phyloP scores from a whole-genome alignment of 1,140 invertebrate species.

The Drosophila ogumai region DNA sequence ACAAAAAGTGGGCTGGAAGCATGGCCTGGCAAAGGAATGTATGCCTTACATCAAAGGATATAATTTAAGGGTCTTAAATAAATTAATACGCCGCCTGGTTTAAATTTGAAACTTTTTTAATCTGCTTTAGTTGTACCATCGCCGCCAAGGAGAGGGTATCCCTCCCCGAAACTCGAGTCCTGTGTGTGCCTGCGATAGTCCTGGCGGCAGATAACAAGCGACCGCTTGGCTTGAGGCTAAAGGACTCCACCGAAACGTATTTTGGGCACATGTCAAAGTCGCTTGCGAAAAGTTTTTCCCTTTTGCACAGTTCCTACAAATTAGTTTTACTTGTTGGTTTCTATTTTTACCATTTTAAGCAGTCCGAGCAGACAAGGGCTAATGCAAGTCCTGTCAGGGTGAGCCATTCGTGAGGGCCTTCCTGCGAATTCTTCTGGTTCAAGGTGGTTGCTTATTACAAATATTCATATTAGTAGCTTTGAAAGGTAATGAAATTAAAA shows the following conservation, averaged over 20 bases:
- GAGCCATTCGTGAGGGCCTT: neutral
- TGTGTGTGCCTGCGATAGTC: constrained; percentile 36
- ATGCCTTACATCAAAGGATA: constrained; percentile 80
- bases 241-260: constrained; percentile 69
- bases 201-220: constrained; percentile 60
- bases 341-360: constrained; percentile 50
- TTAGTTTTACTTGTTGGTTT: constrained; percentile 67
- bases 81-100: constrained; percentile 73
- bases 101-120: constrained; percentile 82
- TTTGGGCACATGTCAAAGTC: constrained; percentile 74
- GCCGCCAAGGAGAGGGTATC: neutral
- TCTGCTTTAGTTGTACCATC: constrained; percentile 62
- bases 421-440: neutral
- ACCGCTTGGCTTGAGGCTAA: constrained; percentile 59
- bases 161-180: neutral
- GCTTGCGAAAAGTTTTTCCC: constrained; percentile 57
- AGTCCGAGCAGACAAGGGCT: neutral
- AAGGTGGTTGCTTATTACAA: neutral
- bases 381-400: constrained; percentile 1
- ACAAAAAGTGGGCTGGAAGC: constrained; percentile 40
- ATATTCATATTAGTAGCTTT: neutral
- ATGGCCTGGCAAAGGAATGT: constrained; percentile 61
- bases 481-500: neutral
- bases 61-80: constrained; percentile 83
- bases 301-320: constrained; percentile 63